phyloP scores from a whole-genome alignment of 2,888 invertebrate genomes.

The Drosophila heteroneura region DNA sequence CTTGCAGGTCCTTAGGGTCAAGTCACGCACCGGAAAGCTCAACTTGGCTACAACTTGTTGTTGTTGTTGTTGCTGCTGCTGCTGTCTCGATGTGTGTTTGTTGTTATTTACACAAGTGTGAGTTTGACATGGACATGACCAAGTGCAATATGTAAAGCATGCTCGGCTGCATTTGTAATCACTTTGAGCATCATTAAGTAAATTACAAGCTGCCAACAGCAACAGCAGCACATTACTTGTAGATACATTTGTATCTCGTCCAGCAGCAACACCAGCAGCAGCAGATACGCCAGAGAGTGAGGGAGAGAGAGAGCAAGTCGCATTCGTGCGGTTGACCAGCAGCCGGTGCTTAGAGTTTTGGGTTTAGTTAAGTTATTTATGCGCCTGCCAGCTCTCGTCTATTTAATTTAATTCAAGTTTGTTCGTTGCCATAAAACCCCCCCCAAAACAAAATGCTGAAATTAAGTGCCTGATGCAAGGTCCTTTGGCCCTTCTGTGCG shows the following conservation, averaged over 20 bases:
- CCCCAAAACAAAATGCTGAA: constrained; percentile 40
- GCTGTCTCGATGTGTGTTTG: background rate
- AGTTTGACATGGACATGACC: constrained; percentile 58
- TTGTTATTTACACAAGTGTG: constrained; percentile 36
- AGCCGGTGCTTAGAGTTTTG: constrained; percentile 28
- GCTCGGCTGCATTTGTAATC: constrained; percentile 69
- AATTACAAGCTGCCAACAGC: constrained; percentile 70
- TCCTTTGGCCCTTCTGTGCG: background rate
- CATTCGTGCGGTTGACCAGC: constrained; percentile 46
- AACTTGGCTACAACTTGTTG: constrained; percentile 24
- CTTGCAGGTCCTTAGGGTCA: constrained; percentile 47
- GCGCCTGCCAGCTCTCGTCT: constrained; percentile 33
- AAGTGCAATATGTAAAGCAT: constrained; percentile 63
- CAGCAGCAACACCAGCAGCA: too few relatives aligned
- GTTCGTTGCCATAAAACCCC: constrained; percentile 27
- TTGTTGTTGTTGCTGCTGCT: constrained; percentile 10
- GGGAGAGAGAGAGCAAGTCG: background rate
- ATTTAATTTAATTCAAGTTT: constrained; percentile 58
- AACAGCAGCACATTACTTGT: constrained; percentile 44
- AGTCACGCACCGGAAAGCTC: constrained; percentile 44
- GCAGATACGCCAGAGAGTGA: background rate
- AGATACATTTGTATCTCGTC: constrained; percentile 61
- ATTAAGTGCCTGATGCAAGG: constrained; percentile 33
- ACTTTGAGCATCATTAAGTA: constrained; percentile 65
- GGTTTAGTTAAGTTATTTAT: constrained; percentile 54